Evolutionary conservation across 2,113 vertebrate genomes (phyloP), one percentile per base, ranked within the genome.

Genomic region (Prochilodus magdalenae): DNA sequence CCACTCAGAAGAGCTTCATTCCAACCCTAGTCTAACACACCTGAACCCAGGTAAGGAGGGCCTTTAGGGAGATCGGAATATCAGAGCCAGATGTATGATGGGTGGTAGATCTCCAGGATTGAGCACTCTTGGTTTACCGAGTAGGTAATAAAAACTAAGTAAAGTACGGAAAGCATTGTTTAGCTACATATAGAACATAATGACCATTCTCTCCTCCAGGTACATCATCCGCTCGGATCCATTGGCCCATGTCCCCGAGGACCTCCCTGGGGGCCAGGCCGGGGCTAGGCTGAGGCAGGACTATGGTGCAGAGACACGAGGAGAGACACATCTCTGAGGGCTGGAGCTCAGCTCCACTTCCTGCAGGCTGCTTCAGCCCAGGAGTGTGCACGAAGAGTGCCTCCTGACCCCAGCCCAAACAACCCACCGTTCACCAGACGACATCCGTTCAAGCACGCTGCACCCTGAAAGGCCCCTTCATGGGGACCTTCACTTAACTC

Each of bases 161-260:
- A 55, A 4, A 20, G 27, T 18, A 16, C 72, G 47, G 55, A 14
- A 22, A n/a, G 14, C 26, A 26, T 15, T 26, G n/a, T 26, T 62
- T 15, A 27, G 24, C 24, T 18, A 14, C 18, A 36, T 22, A 22
- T 6, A 13, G n/a, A 13, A 18, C 20, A 16, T 77, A 15, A 47
- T 30, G 11, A 10, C 33, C 20, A 1, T 65, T 80, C 72, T 74
- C 77, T 62, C 59, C 1, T 0, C 0, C 84, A 98, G 97, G 92
- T 98, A 99, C 87, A 95, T 99, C 84, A 98, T 99, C 88, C 96
- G 97, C 36, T 96, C 96, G 0, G 97, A 99, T 85, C 97, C 97
- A 0, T 91, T 99, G 87, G 97, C 97, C 0, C 96, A 98, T 0
- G 90, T 98, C 82, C 93, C 96, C 20, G 95, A 95, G 16, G 92